Evolutionary conservation across 2,113 vertebrate genomes (phyloP), one percentile per base, ranked within the genome.

Genomic region (Mugil cephalus): DNA sequence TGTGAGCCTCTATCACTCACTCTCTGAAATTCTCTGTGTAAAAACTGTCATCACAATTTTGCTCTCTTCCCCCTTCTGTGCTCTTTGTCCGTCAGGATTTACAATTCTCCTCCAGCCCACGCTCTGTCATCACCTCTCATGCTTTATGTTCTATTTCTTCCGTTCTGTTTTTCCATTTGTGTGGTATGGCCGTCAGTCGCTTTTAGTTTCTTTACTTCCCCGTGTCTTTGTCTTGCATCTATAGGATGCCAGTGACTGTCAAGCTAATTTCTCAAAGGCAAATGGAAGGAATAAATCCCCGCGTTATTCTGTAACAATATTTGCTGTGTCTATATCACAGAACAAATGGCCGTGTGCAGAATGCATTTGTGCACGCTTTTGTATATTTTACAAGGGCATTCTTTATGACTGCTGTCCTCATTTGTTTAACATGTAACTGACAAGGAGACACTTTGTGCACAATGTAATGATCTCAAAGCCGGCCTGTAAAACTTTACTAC

Each of bases 401-500:
- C 60, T 88, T 91, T 78, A 84, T 76, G 74, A 80, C 69, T 45
- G 47, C 72, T 68, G 40, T 17, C 19, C 72, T 91, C 77, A 86
- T 89, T 89, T 87, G 81, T 87, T 89, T 83, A 75, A 79, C 83
- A 83, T 77, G 74, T 70, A 79, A 86, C 76, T 87, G 89, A 85
- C 77, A 92, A 75, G 77, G 58, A 67, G 70, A 74, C 77, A 69
- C 72, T 66, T 80, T 72, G 42, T 74, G 77, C 69, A 69, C 72
- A 42, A 77, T 50, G 73, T 89, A 91, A 91, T 89, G 87, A 89
- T 92, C 84, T 91, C 71, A 68, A 85, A 77, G 83, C 63, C 17
- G 39, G 91, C 87, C 82, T 90, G 88, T 92, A 91, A 93, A 91
- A 89, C 66, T 92, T 93, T 92, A 94, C 88, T 81, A 74, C 87